Percentiles rank a stretch among this genome's conserved stretches.
Evolutionary conservation across 1,140 invertebrate genomes (phyloP).

Genomic region (Phymastichus coffea): DNA sequence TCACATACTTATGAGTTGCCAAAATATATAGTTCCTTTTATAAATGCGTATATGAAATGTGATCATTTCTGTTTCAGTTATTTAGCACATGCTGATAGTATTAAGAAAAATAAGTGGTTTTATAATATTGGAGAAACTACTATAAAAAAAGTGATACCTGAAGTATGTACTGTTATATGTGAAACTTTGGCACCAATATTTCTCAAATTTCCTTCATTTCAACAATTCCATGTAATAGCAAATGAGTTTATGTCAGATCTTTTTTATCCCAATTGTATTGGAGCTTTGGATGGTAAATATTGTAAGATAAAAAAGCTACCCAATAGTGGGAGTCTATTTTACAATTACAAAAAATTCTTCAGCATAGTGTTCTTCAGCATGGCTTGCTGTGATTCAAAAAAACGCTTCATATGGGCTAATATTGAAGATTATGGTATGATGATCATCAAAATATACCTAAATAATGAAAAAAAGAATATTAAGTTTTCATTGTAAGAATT

Average conservation of each 20-base stretch:
- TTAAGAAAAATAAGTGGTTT: background rate
- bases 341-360: constrained; percentile 54
- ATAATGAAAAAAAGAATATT: background rate
- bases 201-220: background rate
- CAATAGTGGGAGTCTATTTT: constrained; percentile 45
- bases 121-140: background rate
- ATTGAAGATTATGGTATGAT: constrained; percentile 44
- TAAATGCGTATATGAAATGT: background rate
- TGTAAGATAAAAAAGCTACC: constrained; percentile 39
- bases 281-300: constrained; percentile 47
- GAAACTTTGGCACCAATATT: background rate
- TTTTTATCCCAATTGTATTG: constrained; percentile 46
- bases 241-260: constrained; percentile 38
- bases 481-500: background rate
- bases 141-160: background rate
- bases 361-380: constrained; percentile 49
- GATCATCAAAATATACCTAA: too few species aligned
- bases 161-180: background rate
- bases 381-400: constrained; percentile 45
- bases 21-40: background rate
- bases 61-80: background rate
- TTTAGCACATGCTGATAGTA: background rate
- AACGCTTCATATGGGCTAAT: constrained; percentile 45
- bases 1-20: background rate
- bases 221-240: constrained; percentile 31